Evolutionary conservation across 2,113 vertebrate species (phyloP).

Genomic region (Poeciliopsis turrubarensis): DNA sequence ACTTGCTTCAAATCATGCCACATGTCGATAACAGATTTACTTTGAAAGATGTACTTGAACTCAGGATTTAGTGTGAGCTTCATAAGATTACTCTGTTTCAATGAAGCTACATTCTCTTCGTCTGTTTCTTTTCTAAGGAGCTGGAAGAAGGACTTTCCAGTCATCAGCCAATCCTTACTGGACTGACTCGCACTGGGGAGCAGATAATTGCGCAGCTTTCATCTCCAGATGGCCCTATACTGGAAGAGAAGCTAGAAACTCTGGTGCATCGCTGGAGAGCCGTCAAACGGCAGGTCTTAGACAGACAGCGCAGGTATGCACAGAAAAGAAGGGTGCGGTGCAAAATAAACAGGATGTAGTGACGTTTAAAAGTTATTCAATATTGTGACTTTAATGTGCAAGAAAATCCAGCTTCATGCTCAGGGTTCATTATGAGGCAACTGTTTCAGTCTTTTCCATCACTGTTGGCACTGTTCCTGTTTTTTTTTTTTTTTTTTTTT

Average conservation of each 20-base stretch:
- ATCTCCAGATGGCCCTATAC: constrained; percentile 83
- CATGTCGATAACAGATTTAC: constrained; percentile 48
- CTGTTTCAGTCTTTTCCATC: constrained; percentile 47
- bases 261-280: constrained; percentile 85
- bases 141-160: constrained; percentile 87
- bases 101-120: constrained; percentile 13
- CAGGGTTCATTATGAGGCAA: background rate
- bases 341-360: background rate
- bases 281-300: constrained; percentile 77
- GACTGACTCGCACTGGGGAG: constrained; percentile 84
- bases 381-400: constrained; percentile 12
- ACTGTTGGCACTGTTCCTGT: background rate
- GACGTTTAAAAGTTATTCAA: background rate
- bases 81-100: constrained; percentile 24
- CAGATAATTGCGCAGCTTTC: constrained; percentile 86
- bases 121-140: constrained; percentile 77
- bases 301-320: constrained; percentile 85
- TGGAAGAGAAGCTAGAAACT: constrained; percentile 86
- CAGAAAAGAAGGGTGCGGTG: background rate
- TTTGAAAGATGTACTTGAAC: constrained; percentile 18
- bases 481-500: too few relatives aligned
- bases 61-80: constrained; percentile 32
- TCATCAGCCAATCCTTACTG: constrained; percentile 82
- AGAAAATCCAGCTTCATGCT: constrained; percentile 10
- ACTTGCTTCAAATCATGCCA: constrained; percentile 41